phyloP scores from a whole-genome alignment of 1,140 invertebrate genomes.

The Drosophila leontia region DNA sequence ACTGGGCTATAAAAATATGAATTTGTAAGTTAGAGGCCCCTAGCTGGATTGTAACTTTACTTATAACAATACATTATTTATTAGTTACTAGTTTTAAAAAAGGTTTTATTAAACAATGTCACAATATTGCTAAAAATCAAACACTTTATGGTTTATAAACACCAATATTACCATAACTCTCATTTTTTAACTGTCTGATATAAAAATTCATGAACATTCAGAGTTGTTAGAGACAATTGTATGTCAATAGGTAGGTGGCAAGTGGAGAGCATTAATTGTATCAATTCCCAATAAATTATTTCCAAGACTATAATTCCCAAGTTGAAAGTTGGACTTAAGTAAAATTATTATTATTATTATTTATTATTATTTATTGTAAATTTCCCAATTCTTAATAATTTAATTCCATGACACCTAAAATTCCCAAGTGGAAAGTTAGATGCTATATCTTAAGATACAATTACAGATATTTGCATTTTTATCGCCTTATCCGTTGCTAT shows the following conservation, averaged over 20 bases:
- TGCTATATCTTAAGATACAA: not conserved
- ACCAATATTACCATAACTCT: no score
- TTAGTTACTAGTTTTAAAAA: no score
- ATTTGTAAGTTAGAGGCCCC: not conserved
- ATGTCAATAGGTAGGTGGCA: not conserved
- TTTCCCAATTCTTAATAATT: not conserved
- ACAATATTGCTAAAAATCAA: no score
- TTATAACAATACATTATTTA: no score
- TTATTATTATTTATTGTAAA: not conserved
- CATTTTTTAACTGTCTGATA: no score
- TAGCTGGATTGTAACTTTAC: not conserved
- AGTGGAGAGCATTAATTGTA: not conserved
- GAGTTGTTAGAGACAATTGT: not conserved
- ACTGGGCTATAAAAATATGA: not conserved
- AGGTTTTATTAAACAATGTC: no score
- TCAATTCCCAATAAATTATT: not conserved
- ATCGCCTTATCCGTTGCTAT: constrained; percentile 4
- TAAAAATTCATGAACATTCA: not conserved
- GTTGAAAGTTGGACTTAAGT: not conserved
- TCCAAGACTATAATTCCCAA: not conserved
- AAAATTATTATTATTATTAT: no score
- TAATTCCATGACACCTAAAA: not conserved
- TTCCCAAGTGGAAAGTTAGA: not conserved
- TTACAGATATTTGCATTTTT: not conserved
- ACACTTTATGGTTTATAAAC: no score